These are phyloP conservation scores for Mythimna ferrago DNA, from an alignment of 2,888 invertebrate genomes.

Conservation along the genomic window DNA sequence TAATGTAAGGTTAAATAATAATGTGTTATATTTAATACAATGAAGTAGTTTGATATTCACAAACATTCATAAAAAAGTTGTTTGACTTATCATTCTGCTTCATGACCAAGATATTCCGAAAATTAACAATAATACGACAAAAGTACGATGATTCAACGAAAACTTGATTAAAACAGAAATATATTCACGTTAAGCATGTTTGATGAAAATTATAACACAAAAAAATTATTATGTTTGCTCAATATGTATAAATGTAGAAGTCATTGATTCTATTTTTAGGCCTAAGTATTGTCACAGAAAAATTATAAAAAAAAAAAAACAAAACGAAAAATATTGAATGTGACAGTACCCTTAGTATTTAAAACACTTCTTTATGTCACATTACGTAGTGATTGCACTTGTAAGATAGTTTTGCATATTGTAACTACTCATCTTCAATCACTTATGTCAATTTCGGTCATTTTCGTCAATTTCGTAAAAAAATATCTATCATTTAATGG, in stretches of 20 bases:
- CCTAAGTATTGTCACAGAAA: slow-evolving; percentile 46
- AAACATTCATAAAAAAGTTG: background rate
- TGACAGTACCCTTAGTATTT: slow-evolving; percentile 43
- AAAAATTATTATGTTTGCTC: slow-evolving; percentile 66
- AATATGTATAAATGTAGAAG: slow-evolving; percentile 53
- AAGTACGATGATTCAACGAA: slow-evolving; percentile 74
- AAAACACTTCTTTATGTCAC: slow-evolving; percentile 34
- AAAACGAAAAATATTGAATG: slow-evolving; percentile 11
- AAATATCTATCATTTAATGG: slow-evolving; percentile 39
- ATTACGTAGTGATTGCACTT: slow-evolving; percentile 49
- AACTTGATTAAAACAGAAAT: slow-evolving; percentile 58
- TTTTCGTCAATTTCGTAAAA: slow-evolving; percentile 72
- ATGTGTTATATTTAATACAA: slow-evolving; percentile 20
- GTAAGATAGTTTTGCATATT: slow-evolving; percentile 36
- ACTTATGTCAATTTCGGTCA: slow-evolving; percentile 69
- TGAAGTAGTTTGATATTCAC: slow-evolving; percentile 39
- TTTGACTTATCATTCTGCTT: slow-evolving; percentile 40
- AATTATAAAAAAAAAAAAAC: background rate
- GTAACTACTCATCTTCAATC: slow-evolving; percentile 23
- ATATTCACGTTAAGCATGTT: slow-evolving; percentile 64
- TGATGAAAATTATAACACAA: slow-evolving; percentile 49
- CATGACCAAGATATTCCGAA: slow-evolving; percentile 20
- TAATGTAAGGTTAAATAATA: slow-evolving; percentile 34
- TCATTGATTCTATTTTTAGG: slow-evolving; percentile 48
- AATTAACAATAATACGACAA: slow-evolving; percentile 50